phyloP scores from a whole-genome alignment of 2,113 vertebrate species.

The Ceyx margarethae region DNA sequence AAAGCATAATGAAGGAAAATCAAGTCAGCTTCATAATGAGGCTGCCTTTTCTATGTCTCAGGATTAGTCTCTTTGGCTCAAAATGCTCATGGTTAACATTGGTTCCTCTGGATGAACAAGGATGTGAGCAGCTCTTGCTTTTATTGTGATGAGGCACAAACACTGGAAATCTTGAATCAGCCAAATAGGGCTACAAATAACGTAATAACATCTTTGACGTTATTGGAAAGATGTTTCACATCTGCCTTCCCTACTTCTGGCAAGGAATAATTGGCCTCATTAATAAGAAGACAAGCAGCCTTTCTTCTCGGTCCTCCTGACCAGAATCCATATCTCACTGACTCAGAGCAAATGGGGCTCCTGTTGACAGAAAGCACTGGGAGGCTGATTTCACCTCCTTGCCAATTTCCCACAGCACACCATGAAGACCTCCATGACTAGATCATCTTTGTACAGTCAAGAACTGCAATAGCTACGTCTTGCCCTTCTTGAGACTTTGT shows the following conservation, averaged over 20 bases:
- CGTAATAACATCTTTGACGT: not conserved
- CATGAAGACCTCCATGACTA: not conserved
- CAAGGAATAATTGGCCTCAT: not conserved
- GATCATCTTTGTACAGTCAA: not conserved
- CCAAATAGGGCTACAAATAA: not conserved
- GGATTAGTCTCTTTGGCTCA: not conserved
- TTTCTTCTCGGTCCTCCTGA: not conserved
- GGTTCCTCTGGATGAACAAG: not conserved
- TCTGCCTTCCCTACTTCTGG: not conserved
- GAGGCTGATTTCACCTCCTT: not conserved
- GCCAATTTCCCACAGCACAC: not conserved
- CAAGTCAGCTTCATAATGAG: not conserved
- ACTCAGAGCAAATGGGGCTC: not conserved
- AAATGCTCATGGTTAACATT: not conserved
- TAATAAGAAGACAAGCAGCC: not conserved
- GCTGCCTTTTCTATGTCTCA: not conserved
- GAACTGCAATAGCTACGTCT: not conserved
- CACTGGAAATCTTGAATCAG: not conserved
- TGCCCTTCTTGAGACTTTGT: not conserved
- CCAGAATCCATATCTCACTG: not conserved
- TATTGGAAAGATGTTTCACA: not conserved
- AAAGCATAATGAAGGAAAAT: not conserved
- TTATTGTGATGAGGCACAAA: not conserved
- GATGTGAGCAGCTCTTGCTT: not conserved
- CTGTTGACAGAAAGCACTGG: not conserved